Evolutionary conservation across 2,797 vertebrate genomes (phyloP).

Genomic region (Phoxinus dragarum): DNA sequence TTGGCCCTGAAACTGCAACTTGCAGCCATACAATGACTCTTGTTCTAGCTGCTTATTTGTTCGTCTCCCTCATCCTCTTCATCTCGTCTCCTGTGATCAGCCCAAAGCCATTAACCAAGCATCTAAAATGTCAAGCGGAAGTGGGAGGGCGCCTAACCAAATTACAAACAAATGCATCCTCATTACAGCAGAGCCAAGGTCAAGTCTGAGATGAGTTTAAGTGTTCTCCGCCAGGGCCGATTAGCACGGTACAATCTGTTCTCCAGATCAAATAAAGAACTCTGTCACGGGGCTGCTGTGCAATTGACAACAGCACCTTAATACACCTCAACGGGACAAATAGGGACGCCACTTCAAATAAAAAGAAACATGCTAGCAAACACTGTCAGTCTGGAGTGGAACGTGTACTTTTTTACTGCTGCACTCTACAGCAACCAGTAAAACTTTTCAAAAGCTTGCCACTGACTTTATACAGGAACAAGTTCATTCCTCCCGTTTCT

Average conservation of each 20-base stretch:
- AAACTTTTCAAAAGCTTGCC: background rate
- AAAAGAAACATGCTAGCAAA: background rate
- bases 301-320: background rate
- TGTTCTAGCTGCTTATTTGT: background rate
- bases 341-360: background rate
- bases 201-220: conserved; percentile 60
- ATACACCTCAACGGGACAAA: background rate
- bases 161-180: conserved; percentile 71
- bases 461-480: background rate
- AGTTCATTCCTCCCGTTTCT: background rate
- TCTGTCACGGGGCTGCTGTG: background rate
- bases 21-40: background rate
- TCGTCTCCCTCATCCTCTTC: conserved; percentile 5
- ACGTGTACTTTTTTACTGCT: background rate
- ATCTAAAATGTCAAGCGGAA: conserved; percentile 64
- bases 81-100: conserved; percentile 27
- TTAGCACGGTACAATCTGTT: conserved; percentile 33
- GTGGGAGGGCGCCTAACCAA: conserved; percentile 67
- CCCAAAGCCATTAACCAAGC: conserved; percentile 63
- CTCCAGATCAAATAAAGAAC: background rate
- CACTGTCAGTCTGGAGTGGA: background rate
- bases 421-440: background rate
- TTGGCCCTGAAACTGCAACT: background rate
- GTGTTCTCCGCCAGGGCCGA: conserved; percentile 54
- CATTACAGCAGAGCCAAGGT: conserved; percentile 64